phyloP scores from a whole-genome alignment of 2,113 vertebrate genomes.

The Leiothrix lutea region DNA sequence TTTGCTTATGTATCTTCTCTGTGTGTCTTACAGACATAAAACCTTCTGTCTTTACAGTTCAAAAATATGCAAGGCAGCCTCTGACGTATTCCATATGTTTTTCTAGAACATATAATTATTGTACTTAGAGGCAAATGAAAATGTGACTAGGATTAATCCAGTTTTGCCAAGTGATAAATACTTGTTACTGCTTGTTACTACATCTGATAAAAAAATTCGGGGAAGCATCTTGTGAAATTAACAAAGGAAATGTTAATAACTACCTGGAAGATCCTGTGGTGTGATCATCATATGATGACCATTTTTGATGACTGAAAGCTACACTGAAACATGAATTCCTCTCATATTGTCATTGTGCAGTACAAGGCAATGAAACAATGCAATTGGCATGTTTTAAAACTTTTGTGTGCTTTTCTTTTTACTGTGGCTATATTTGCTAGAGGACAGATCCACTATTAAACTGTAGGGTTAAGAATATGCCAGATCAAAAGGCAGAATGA shows the following conservation, averaged over 20 bases:
- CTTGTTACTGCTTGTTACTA: not conserved
- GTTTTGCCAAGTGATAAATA: not conserved
- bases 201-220: not conserved
- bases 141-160: not conserved
- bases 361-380: not conserved
- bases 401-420: not conserved
- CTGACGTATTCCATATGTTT: fast-evolving
- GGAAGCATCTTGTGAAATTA: not conserved
- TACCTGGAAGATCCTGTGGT: not conserved
- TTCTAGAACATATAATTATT: not conserved
- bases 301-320: not conserved
- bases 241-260: not conserved
- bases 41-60: not conserved
- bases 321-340: not conserved
- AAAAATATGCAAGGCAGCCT: not conserved
- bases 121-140: not conserved
- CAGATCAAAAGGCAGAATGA: not conserved
- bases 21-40: not conserved
- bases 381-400: not conserved
- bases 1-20: not conserved
- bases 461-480: not conserved
- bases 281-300: not conserved
- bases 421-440: not conserved
- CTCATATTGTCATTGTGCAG: not conserved
- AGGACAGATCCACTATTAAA: not conserved